Evolutionary conservation across 2,888 invertebrate species (phyloP).

Genomic region (Cetonia aurata): DNA sequence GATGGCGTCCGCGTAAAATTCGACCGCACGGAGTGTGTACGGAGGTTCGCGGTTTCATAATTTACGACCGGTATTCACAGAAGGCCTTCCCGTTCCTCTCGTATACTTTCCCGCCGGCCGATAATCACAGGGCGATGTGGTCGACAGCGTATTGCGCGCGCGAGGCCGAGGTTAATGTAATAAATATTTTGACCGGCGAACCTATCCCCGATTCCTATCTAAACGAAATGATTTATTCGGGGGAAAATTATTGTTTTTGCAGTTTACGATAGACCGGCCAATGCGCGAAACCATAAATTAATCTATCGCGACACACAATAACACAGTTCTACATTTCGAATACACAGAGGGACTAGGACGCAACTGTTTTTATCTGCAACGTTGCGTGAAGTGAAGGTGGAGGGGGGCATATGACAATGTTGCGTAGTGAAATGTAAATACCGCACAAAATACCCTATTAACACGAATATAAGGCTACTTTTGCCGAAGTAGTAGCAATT

Average conservation of each 20-base stretch:
- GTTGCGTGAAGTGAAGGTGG: too few species aligned
- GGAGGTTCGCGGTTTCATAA: slow-evolving; percentile 47
- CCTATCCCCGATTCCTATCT: slow-evolving; percentile 37
- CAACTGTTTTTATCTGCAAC: too few species aligned
- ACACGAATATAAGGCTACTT: too few species aligned
- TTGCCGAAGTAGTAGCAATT: too few species aligned
- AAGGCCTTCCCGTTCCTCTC: slow-evolving; percentile 43
- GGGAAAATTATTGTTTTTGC: slow-evolving; percentile 38
- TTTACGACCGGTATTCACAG: slow-evolving; percentile 43
- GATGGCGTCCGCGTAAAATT: slow-evolving; percentile 16
- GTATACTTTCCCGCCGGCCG: slow-evolving; percentile 46
- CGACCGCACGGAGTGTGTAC: slow-evolving; percentile 7
- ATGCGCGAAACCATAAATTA: slow-evolving; percentile 30
- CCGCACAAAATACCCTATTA: too few species aligned
- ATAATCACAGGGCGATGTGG: slow-evolving; percentile 48
- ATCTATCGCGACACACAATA: slow-evolving; percentile 9
- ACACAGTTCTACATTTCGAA: slow-evolving; percentile 11
- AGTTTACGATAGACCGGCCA: slow-evolving; percentile 16
- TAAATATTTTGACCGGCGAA: slow-evolving; percentile 45
- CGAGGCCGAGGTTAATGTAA: slow-evolving; percentile 44
- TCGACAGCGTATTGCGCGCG: slow-evolving; percentile 12
- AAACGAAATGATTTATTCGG: slow-evolving; percentile 38
- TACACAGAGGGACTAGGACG: too few species aligned
- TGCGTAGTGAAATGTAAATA: too few species aligned
- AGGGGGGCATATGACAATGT: too few species aligned